These are phyloP conservation scores for Megalonaias nervosa DNA, from an alignment of 1,140 invertebrate genomes.

Conservation along the genomic window DNA sequence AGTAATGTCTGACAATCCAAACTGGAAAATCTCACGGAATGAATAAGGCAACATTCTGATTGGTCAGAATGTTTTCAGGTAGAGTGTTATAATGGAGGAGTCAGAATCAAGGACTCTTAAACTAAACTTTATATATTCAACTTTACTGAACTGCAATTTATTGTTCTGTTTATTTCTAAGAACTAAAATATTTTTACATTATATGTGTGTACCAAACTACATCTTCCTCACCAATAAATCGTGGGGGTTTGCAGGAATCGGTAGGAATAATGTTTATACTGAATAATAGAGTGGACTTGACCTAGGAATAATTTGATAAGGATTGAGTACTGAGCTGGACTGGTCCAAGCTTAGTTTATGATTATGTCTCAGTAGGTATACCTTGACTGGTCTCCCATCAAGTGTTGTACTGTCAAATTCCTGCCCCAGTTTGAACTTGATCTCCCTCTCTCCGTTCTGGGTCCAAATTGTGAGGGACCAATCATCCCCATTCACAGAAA, in stretches of 20 bases:
- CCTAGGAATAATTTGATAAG: too few relatives aligned
- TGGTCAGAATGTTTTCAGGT: too few relatives aligned
- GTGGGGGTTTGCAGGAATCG: too few relatives aligned
- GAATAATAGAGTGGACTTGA: too few relatives aligned
- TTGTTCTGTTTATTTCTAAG: background rate
- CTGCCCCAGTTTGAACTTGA: slow-evolving; percentile 82
- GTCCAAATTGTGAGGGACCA: slow-evolving; percentile 83
- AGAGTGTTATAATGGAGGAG: background rate
- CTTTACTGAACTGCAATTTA: background rate
- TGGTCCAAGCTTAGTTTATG: too few relatives aligned
- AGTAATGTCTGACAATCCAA: too few relatives aligned
- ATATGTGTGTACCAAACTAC: background rate
- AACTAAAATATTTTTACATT: too few relatives aligned
- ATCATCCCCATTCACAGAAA: slow-evolving; percentile 78
- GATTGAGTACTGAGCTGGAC: too few relatives aligned
- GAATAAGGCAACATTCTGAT: too few relatives aligned
- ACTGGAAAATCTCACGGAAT: too few relatives aligned
- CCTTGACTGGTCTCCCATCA: slow-evolving; percentile 85
- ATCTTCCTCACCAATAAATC: too few relatives aligned
- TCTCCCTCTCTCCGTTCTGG: slow-evolving; percentile 83
- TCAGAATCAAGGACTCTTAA: background rate
- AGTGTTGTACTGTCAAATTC: slow-evolving; percentile 88
- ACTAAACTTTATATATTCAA: background rate
- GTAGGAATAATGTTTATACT: too few relatives aligned
- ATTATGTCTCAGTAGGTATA: background rate